Evolutionary conservation across 2,797 vertebrate species (phyloP).

Genomic region (Pristis pectinata): DNA sequence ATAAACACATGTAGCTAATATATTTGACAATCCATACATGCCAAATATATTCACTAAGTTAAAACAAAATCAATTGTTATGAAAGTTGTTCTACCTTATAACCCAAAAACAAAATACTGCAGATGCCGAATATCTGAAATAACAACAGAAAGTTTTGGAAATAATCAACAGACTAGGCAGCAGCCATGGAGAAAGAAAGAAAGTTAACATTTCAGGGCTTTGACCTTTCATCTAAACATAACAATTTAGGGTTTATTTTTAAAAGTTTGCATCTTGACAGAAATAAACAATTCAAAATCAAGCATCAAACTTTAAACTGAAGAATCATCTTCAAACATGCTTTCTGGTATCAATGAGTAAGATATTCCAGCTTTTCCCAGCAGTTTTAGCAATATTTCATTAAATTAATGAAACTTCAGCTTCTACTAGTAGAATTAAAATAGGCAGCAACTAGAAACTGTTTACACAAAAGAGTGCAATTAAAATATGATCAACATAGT

Average conservation of each 20-base stretch:
- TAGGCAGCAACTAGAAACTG: background rate
- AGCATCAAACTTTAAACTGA: background rate
- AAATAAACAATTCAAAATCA: background rate
- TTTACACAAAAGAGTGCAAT: background rate
- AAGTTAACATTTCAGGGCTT: too few relatives aligned
- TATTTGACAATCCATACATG: background rate
- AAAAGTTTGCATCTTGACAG: background rate
- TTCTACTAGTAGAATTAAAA: background rate
- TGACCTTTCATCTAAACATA: too few relatives aligned
- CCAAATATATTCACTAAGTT: background rate
- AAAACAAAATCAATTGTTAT: background rate
- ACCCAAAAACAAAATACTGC: background rate
- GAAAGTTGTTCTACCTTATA: background rate
- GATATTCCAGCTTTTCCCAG: background rate
- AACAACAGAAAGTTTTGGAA: too few relatives aligned
- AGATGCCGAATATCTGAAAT: background rate
- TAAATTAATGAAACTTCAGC: background rate
- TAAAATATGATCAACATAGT: background rate
- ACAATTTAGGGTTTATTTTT: too few relatives aligned
- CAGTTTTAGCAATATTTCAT: background rate
- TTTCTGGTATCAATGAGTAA: background rate
- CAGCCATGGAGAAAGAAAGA: too few relatives aligned
- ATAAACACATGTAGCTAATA: background rate
- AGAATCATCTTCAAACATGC: background rate
- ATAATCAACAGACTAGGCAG: too few relatives aligned